Conservation (phyloP, 2,113 vertebrate species). For the Oreamnos americanus region DNA sequence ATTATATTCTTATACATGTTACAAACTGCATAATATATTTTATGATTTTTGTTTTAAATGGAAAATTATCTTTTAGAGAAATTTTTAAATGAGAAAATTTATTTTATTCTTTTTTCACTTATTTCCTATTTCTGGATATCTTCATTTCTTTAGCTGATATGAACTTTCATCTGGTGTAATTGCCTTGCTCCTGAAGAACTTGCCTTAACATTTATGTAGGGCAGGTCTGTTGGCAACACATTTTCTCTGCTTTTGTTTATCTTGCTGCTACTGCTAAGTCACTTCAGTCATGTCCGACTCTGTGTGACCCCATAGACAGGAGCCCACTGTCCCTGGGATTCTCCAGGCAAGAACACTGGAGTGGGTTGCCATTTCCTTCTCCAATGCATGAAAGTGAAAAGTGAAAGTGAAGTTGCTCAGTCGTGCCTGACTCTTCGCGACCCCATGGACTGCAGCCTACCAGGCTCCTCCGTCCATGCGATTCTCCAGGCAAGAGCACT, state of each 20-base stretch:
- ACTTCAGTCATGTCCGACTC: no score
- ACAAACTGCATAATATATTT: neutral
- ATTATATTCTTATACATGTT: neutral
- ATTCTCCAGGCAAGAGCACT: no score
- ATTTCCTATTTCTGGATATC: neutral
- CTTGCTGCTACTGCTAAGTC: no score
- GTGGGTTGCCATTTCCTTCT: no score
- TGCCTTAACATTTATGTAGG: neutral
- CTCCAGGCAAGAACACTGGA: no score
- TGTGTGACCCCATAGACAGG: no score
- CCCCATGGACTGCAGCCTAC: no score
- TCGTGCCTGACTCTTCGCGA: no score
- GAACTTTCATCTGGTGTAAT: neutral
- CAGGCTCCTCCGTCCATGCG: no score
- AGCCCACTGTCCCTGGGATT: no score
- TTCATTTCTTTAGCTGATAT: neutral
- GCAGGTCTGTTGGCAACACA: neutral
- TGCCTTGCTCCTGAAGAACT: neutral
- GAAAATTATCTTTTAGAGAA: neutral
- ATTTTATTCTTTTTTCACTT: neutral
- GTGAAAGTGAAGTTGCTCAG: no score
- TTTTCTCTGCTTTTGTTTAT: neutral
- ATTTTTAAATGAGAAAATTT: neutral
- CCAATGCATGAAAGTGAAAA: no score
- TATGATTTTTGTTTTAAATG: neutral